Evolutionary conservation across 2,113 vertebrate genomes (phyloP).

Genomic region (Baryphthengus martii): DNA sequence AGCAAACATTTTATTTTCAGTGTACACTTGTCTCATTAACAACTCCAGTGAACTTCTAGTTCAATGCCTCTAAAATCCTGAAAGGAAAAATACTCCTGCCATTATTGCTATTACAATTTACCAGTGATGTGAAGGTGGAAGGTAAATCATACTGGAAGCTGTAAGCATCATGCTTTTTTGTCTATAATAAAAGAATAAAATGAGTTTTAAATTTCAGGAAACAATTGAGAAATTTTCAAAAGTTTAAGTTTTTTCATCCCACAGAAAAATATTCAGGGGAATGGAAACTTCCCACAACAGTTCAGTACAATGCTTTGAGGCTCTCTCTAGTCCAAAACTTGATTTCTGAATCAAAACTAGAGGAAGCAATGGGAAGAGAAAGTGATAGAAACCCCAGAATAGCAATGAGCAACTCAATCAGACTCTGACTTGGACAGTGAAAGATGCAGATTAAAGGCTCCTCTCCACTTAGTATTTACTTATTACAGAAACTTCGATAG

Average conservation of each 20-base stretch:
- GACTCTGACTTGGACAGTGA: not conserved
- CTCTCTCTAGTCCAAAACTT: not conserved
- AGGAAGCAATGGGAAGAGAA: not conserved
- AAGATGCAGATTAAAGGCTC: fast-evolving
- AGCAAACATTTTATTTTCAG: not conserved
- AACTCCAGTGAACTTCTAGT: not conserved
- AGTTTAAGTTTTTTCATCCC: not conserved
- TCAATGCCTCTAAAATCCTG: not conserved
- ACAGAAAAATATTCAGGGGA: not conserved
- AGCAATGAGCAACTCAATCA: not conserved
- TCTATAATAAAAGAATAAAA: not conserved
- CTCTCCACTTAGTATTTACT: not conserved
- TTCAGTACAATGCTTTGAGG: not conserved
- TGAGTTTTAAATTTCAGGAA: not conserved
- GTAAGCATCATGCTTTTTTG: not conserved
- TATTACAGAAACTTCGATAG: not conserved
- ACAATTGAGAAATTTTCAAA: not conserved
- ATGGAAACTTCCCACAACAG: not conserved
- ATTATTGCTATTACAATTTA: not conserved
- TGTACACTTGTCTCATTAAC: not conserved
- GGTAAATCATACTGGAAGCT: not conserved
- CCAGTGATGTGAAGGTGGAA: not conserved
- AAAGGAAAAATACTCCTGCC: not conserved
- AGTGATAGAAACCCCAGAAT: not conserved
- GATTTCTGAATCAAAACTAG: not conserved